A percentile compares a stretch with the other conserved stretches of the same genome.
Conservation (phyloP, 2,888 invertebrate genomes). For the Crepidodera aurea region DNA sequence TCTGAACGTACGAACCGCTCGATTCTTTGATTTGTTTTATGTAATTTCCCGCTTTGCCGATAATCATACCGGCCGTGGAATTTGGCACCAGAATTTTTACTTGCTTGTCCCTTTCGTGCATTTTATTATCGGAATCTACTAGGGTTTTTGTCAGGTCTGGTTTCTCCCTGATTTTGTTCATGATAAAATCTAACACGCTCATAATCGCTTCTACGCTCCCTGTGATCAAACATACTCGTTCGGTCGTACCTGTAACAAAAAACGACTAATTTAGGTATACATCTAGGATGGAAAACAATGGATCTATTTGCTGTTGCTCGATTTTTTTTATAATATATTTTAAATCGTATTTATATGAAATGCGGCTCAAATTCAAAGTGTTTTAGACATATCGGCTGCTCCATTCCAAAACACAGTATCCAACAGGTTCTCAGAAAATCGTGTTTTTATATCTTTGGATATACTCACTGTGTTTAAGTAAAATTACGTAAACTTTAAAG, state of each 20-base stretch:
- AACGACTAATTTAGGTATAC: not conserved
- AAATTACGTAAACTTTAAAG: too few relatives aligned
- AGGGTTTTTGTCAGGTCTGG: slow-evolving; percentile 87
- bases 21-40: slow-evolving; percentile 96
- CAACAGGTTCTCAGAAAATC: too few relatives aligned
- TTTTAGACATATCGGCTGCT: too few relatives aligned
- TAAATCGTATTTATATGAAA: too few relatives aligned
- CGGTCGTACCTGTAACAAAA: slow-evolving; percentile 80
- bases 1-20: slow-evolving; percentile 94
- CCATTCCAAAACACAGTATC: too few relatives aligned
- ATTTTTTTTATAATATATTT: too few relatives aligned
- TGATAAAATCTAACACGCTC: slow-evolving; percentile 91
- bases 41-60: slow-evolving; percentile 92
- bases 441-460: too few relatives aligned
- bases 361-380: too few relatives aligned
- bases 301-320: too few relatives aligned
- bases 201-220: slow-evolving; percentile 91
- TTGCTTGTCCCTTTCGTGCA: slow-evolving; percentile 90
- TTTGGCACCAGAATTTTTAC: slow-evolving; percentile 96
- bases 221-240: slow-evolving; percentile 92
- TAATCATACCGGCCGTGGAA: slow-evolving; percentile 97
- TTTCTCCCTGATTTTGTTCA: slow-evolving; percentile 95
- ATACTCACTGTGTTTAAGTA: too few relatives aligned
- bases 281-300: too few relatives aligned
- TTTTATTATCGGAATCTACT: slow-evolving; percentile 81